Evolutionary conservation across 2,888 invertebrate species (phyloP).

Genomic region (Silvanus unidentatus): DNA sequence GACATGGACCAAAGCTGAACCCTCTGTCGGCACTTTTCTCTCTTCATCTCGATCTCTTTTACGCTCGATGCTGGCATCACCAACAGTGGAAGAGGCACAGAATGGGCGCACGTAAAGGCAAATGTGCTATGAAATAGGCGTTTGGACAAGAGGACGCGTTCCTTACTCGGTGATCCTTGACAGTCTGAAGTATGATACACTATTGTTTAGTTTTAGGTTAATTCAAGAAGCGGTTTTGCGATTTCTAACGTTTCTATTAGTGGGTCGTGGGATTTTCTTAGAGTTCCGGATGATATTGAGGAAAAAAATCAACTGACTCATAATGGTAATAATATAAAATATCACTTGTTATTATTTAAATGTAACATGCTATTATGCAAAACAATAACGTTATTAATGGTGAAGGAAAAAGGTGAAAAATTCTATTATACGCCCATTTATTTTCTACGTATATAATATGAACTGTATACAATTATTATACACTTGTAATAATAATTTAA

Average conservation of each 20-base stretch:
- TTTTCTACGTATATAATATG: no score
- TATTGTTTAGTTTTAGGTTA: conserved; percentile 33
- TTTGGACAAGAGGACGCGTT: conserved; percentile 15
- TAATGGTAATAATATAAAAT: background rate
- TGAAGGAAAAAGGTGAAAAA: no score
- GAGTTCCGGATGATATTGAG: conserved; percentile 24
- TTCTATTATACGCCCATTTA: no score
- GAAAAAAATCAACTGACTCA: conserved; percentile 10
- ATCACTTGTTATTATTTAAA: background rate
- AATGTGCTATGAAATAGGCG: conserved; percentile 13
- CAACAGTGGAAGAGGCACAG: conserved; percentile 7
- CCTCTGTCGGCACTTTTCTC: background rate
- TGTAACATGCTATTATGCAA: conserved; percentile 1
- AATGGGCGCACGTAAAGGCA: conserved; percentile 12
- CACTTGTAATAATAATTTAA: no score
- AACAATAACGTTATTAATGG: conserved; percentile 1
- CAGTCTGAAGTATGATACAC: conserved; percentile 32
- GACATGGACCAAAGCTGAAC: conserved; percentile 3
- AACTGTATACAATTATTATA: no score
- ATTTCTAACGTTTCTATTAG: conserved; percentile 35
- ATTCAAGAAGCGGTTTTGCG: conserved; percentile 31
- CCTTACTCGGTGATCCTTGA: conserved; percentile 26
- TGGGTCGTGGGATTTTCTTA: conserved; percentile 30
- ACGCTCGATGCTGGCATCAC: conserved; percentile 10
- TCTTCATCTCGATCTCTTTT: conserved; percentile 7